phyloP scores from a whole-genome alignment of 1,140 invertebrate genomes.

The Lordiphosa stackelbergi region DNA sequence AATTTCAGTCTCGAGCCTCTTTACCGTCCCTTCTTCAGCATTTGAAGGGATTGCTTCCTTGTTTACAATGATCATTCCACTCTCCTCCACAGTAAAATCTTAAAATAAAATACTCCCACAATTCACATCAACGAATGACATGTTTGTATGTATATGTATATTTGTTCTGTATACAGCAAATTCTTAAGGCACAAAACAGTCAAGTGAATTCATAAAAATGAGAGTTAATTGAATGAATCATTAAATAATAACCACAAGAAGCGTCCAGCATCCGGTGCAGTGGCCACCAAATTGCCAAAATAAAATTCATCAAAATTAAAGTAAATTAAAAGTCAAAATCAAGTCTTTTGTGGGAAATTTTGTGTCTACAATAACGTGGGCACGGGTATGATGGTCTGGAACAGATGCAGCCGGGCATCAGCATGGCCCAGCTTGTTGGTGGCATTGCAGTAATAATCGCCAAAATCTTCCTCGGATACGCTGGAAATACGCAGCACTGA shows the following conservation, averaged over 20 bases:
- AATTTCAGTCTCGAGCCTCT: no score
- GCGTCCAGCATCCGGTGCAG: conserved; percentile 46
- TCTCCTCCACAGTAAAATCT: neutral
- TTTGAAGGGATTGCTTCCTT: no score
- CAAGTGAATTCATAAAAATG: conserved; percentile 55
- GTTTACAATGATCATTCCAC: no score
- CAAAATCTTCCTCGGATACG: conserved; percentile 87
- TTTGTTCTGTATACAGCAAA: conserved; percentile 32
- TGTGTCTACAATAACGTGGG: conserved; percentile 41
- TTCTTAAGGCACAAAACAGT: conserved; percentile 60
- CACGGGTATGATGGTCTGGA: conserved; percentile 77
- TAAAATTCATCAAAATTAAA: conserved; percentile 13
- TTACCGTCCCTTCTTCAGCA: no score
- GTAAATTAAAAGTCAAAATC: conserved; percentile 28
- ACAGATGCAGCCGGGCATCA: conserved; percentile 84
- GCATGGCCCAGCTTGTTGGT: conserved; percentile 85
- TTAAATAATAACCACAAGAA: conserved; percentile 32
- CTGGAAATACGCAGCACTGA: conserved; percentile 87
- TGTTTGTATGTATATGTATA: conserved; percentile 24
- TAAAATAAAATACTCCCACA: conserved; percentile 2
- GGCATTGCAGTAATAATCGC: conserved; percentile 86
- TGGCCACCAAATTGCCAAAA: conserved; percentile 58
- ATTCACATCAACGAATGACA: conserved; percentile 7
- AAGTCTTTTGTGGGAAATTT: conserved; percentile 51
- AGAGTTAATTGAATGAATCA: conserved; percentile 73